Base-by-base conservation (phyloP, 2,113 vertebrate genomes). In the Xiphorhynchus elegans region DNA sequence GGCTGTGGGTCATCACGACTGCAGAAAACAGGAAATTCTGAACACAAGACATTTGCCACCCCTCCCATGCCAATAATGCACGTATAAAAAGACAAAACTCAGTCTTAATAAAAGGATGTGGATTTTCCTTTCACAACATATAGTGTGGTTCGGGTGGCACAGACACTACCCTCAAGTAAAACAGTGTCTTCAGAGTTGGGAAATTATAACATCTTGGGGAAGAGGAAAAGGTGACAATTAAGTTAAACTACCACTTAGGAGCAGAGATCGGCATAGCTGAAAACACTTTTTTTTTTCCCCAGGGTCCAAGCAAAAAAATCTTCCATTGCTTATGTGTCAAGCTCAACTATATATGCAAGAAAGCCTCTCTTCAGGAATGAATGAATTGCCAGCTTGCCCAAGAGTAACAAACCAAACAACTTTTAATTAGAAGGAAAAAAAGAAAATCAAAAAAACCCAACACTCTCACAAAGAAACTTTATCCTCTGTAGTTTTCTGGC, bases 31-130 rank as follows among this genome's bases (percentile, higher is more conserved):
- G 94, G 93, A 97, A 98, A 97, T 94, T 94, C 94, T 94, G 85
- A 93, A 95, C 75, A 76, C 90, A 96, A 87, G 88, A 96, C n/a
- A 87, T 93, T 86, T 95, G 89, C 93, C 91, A 97, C 73, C 83
- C 94, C 88, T 93, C 93, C 96, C 92, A 97, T 74, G 76, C 92
- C 94, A 97, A 95, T 91, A 92, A 93, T 68, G 84, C 85, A 94
- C 47, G 95, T 85, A 91, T 84, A 95, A 98, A 98, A 97, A 95
- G 84, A 93, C 67, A 91, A 95, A 96, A 47, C 21, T 96, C 81
- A 93, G 95, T 85, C 90, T 97, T 96, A 97, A 97, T 97, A 96
- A 94, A 98, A 97, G 91, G 94, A 96, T 97, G 93, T 95, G 92
- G 95, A 94, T 96, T 97, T 97, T 97, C 94, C 87, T 98, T 97